Base-by-base conservation (phyloP, 2,888 invertebrate species). In the Liodrosophila aerea region DNA sequence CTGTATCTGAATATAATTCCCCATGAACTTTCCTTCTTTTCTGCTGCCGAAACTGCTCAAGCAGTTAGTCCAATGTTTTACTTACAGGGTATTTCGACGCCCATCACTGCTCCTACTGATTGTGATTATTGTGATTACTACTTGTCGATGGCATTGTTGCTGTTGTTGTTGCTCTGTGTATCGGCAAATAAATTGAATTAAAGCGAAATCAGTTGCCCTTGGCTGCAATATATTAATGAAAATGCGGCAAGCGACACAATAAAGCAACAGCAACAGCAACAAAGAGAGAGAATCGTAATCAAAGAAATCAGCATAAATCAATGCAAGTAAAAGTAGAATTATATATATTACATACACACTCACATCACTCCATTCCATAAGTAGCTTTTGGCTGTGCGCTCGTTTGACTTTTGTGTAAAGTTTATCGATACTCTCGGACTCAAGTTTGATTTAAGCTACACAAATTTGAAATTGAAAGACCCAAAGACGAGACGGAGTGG, bases 161-260 rank as follows among this genome's bases (percentile, higher is more conserved):
- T 37, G 41, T 30, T 31, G 43, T 43, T 61, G 46, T 43, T 40
- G 56, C 50, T 39, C 46, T 18, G 50, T 46, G 59, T 80, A 73
- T 76, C 54, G 81, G 57, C 39, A 59, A 76, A 81, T 81, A 86
- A 86, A 86, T 81, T 86, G 86, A 81, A 81, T 81, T 81, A 85
- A 77, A 85, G 68, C 71, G 74, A 84, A 81, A 76, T 84, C 81
- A 68, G 82, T 81, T 64, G 85, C 85, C 81, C 47, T 58, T 64
- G 78, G 85, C 67, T 57, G 61, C 64, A 71, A 83, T 85, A 85
- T 74, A 81, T 81, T 86, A 81, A 73, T 74, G 71, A 80, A 76
- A 76, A 65, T 50, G 53, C 45, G 64, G 56, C 63, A 43, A 44
- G 56, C 80, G 47, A 53, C 63, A 53, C 44, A 69, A 63, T 61